These are phyloP conservation scores for Spisula solida DNA, from an alignment of 2,888 invertebrate species.

Conservation along the genomic window DNA sequence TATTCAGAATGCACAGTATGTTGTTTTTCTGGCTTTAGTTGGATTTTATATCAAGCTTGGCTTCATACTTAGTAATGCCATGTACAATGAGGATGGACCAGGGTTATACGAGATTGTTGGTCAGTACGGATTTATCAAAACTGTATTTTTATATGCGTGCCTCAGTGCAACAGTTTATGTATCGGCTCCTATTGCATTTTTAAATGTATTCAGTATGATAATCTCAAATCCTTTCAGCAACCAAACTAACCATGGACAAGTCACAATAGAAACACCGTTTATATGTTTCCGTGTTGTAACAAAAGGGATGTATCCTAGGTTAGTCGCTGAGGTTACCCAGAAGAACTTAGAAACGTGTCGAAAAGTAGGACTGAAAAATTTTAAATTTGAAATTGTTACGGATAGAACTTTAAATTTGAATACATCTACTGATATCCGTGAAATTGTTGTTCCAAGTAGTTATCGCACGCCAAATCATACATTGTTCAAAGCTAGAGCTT, in stretches of 20 bases:
- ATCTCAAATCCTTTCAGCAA: conserved; percentile 22
- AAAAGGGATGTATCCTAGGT: not conserved
- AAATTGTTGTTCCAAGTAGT: conserved; percentile 49
- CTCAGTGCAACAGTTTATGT: conserved; percentile 15
- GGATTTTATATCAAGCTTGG: not conserved
- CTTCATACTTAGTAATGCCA: not conserved
- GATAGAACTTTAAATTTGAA: not conserved
- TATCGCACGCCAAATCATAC: conserved; percentile 49
- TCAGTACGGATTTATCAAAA: not conserved
- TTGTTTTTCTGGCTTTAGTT: not conserved
- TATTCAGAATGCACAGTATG: not conserved
- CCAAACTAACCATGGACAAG: not conserved
- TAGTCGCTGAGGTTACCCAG: conserved; percentile 59
- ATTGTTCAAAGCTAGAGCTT: conserved; percentile 22
- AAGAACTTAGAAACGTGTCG: conserved; percentile 51
- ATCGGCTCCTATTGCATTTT: not conserved
- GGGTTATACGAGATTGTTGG: not conserved
- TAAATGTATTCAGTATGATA: conserved; percentile 15
- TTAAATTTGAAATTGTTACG: conserved; percentile 69
- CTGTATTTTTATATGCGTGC: not conserved
- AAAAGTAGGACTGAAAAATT: conserved; percentile 74
- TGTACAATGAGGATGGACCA: conserved; percentile 21
- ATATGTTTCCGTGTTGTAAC: conserved; percentile 70
- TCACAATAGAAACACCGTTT: conserved; percentile 61
- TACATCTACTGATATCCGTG: conserved; percentile 28